phyloP scores from a whole-genome alignment of 2,113 vertebrate genomes.

The Trachemys scripta region DNA sequence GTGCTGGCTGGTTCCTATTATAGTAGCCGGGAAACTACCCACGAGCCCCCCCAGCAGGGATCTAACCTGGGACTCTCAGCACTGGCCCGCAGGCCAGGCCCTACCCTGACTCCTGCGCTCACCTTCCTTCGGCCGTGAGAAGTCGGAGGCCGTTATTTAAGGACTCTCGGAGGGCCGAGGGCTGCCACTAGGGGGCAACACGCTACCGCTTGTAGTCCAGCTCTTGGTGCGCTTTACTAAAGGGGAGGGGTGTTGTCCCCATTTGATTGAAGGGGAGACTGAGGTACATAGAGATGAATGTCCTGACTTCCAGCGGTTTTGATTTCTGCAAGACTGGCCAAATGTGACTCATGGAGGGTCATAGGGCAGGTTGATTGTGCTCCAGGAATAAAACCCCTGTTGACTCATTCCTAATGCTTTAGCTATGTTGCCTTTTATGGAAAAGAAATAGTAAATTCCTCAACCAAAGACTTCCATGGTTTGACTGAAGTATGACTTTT shows the following conservation, averaged over 20 bases:
- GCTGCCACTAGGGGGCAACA: neutral
- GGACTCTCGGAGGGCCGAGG: no score
- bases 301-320: neutral
- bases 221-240: accelerated
- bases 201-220: neutral
- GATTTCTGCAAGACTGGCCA: neutral
- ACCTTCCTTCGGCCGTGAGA: neutral
- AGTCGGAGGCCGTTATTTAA: neutral
- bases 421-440: neutral
- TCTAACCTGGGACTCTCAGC: no score
- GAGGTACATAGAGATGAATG: neutral
- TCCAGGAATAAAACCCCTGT: neutral
- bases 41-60: no score
- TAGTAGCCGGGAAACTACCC: no score
- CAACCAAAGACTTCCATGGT: neutral
- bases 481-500: neutral
- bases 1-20: no score
- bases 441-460: neutral
- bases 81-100: no score
- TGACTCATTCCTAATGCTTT: neutral
- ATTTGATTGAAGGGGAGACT: neutral
- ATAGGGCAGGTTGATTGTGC: neutral
- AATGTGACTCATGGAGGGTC: neutral
- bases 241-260: neutral
- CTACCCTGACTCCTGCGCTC: no score